Evolutionary conservation across 2,113 vertebrate species (phyloP).

Genomic region (Danionella cerebrum): DNA sequence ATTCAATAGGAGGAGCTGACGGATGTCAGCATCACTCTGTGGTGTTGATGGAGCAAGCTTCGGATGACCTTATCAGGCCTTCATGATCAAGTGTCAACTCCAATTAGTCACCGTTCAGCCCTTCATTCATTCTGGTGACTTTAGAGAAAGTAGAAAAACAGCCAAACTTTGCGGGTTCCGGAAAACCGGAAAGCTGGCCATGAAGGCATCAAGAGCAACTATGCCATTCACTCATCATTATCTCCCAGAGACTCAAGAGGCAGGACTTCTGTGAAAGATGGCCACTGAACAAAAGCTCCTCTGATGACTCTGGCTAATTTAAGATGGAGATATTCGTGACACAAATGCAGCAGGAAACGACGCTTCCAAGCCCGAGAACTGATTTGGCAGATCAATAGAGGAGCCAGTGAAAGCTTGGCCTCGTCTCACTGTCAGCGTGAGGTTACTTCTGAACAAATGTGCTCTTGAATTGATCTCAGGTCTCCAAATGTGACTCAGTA

Average conservation of each 20-base stretch:
- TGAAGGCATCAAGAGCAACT: constrained; percentile 35
- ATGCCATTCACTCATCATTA: constrained; percentile 52
- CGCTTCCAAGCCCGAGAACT: not conserved
- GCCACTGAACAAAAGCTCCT: constrained; percentile 33
- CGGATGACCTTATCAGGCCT: constrained; percentile 50
- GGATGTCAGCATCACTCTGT: constrained; percentile 56
- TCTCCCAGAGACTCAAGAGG: constrained; percentile 19
- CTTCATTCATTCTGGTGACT: constrained; percentile 38
- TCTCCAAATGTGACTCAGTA: constrained; percentile 12
- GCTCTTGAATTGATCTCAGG: not conserved
- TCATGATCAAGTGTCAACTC: constrained; percentile 42
- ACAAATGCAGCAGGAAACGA: constrained; percentile 17
- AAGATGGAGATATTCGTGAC: constrained; percentile 15
- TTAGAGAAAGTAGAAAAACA: constrained; percentile 16
- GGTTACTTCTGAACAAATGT: constrained; percentile 3
- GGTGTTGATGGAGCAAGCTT: constrained; percentile 51
- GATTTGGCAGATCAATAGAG: constrained; percentile 29
- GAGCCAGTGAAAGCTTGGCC: constrained; percentile 7
- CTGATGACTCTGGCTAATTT: constrained; percentile 33
- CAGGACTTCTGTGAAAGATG: constrained; percentile 15
- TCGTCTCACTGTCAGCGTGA: not conserved
- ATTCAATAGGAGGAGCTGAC: constrained; percentile 62
- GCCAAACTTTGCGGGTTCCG: constrained; percentile 43
- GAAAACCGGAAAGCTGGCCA: constrained; percentile 47
- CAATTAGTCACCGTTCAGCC: constrained; percentile 26